A percentile compares a stretch with the other conserved stretches of the same genome.
Conservation (phyloP, 2,797 vertebrate genomes). For the Trachops cirrhosus region DNA sequence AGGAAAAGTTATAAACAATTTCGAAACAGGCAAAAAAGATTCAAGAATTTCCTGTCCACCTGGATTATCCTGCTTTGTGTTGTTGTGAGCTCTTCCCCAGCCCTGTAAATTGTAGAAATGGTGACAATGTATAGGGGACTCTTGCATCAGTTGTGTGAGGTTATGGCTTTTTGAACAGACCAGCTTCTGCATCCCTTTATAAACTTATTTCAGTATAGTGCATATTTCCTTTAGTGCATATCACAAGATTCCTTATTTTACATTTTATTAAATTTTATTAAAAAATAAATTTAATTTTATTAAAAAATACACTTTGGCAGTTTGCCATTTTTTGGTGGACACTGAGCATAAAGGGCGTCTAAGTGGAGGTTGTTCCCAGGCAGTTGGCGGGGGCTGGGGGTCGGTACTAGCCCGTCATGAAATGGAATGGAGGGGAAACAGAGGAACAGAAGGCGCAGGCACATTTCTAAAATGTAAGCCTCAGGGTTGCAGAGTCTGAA, state of each 20-base stretch:
- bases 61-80: neutral
- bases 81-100: neutral
- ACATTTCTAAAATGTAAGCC: neutral
- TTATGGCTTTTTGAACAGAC: neutral
- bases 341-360: neutral
- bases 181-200: neutral
- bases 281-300: neutral
- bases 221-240: neutral
- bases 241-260: neutral
- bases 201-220: neutral
- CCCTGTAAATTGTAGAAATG: neutral
- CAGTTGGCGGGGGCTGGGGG: no score
- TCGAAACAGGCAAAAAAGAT: neutral
- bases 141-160: neutral
- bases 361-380: neutral
- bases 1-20: neutral
- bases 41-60: neutral
- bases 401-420: accelerated
- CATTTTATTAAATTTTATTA: neutral
- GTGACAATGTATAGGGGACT: neutral
- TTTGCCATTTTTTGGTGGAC: neutral
- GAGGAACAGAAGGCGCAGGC: neutral
- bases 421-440: neutral
- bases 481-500: no score
- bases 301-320: neutral